These are phyloP conservation scores for Grammomys surdaster DNA, from an alignment of 2,113 vertebrate species.

Conservation along the genomic window DNA sequence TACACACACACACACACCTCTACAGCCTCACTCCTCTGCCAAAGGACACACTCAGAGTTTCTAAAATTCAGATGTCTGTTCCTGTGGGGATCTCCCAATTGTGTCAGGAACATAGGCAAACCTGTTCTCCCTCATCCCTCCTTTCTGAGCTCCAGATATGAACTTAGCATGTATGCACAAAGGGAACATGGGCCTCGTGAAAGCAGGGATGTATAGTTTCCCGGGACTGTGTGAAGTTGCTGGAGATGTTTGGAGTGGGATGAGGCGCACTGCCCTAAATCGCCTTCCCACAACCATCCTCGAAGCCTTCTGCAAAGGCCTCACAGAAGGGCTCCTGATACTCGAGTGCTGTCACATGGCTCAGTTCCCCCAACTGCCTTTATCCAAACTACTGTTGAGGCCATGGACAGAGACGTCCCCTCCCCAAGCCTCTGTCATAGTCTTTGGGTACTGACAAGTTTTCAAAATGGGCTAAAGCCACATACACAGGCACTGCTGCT, in stretches of 20 bases:
- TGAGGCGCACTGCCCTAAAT: neutral
- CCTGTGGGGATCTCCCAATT: neutral
- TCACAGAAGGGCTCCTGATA: neutral
- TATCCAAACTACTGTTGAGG: neutral
- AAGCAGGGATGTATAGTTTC: neutral
- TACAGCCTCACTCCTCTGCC: neutral
- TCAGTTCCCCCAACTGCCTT: neutral
- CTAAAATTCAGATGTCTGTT: neutral
- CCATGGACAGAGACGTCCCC: neutral
- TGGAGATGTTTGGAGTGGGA: neutral
- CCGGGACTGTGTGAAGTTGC: neutral
- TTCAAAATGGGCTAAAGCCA: neutral
- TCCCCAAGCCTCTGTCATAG: neutral
- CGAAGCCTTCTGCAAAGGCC: neutral
- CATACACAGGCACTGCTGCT: neutral
- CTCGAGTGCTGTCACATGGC: no score
- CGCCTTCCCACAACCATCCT: neutral
- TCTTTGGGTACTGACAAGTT: neutral
- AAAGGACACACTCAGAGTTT: neutral
- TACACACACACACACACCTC: neutral
- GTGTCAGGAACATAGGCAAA: neutral
- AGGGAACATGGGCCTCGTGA: neutral
- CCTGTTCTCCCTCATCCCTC: neutral
- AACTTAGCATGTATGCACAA: neutral
- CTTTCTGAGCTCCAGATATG: neutral